A percentile compares a stretch with the other conserved stretches of the same genome.
phyloP scores from a whole-genome alignment of 2,113 vertebrate genomes.

The Dendrocopos noguchii region DNA sequence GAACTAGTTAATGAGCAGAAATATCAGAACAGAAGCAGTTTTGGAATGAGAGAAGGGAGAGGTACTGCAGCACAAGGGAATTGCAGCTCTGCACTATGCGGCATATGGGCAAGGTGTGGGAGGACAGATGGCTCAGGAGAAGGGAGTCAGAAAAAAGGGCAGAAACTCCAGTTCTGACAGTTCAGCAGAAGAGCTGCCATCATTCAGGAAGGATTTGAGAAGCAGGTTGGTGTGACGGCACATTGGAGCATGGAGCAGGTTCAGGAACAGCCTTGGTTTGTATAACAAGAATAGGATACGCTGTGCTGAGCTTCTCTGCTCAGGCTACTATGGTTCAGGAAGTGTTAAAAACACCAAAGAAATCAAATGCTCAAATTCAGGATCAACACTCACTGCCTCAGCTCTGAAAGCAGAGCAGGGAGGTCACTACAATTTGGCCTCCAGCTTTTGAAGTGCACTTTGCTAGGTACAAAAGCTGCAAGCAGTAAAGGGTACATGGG shows the following conservation, averaged over 20 bases:
- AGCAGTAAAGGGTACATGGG: neutral
- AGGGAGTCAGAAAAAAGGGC: neutral
- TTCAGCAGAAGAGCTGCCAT: neutral
- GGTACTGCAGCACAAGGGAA: neutral
- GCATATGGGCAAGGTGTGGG: neutral
- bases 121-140: neutral
- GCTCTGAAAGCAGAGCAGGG: neutral
- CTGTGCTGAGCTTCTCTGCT: neutral
- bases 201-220: neutral
- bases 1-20: neutral
- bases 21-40: neutral
- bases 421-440: neutral
- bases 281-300: neutral
- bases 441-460: neutral
- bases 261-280: neutral
- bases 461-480: neutral
- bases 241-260: rapidly evolving
- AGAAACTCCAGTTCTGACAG: neutral
- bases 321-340: neutral
- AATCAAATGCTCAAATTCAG: neutral
- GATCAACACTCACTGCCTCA: neutral
- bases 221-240: rapidly evolving
- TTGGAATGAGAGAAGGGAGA: neutral
- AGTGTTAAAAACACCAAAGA: neutral
- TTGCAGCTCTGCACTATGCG: neutral